Evolutionary conservation across 2,797 vertebrate genomes (phyloP).

Genomic region (Graptemys geographica): DNA sequence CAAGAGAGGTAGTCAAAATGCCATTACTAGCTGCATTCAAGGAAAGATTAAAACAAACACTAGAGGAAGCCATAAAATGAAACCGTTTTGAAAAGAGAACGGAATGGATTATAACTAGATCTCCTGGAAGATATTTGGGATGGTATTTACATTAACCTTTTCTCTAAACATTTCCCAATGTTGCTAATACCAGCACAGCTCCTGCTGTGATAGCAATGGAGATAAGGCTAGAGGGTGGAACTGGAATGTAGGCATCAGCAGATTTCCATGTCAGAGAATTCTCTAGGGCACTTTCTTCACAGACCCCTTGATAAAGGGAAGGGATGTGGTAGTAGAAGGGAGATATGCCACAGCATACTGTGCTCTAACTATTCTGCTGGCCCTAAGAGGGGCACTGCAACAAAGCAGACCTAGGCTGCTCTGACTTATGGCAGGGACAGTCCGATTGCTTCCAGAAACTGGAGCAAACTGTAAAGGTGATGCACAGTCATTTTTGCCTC

Average conservation of each 20-base stretch:
- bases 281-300: not conserved
- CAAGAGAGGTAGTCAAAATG: not conserved
- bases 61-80: not conserved
- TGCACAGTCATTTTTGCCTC: not conserved
- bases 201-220: not conserved
- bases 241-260: not conserved
- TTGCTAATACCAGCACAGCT: not conserved
- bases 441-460: not conserved
- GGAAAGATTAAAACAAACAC: not conserved
- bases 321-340: not conserved
- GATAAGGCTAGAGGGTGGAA: not conserved
- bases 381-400: not conserved
- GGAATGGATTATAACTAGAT: not conserved
- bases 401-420: not conserved
- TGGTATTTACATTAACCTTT: not conserved
- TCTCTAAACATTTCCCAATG: not conserved
- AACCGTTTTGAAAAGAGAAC: not conserved
- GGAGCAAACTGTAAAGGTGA: not conserved
- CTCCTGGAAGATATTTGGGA: no score
- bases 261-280: not conserved
- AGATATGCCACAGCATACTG: not conserved
- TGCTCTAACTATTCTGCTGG: not conserved
- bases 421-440: not conserved
- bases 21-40: not conserved
- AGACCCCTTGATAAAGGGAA: not conserved